Percentiles rank a stretch among this genome's conserved stretches.
Conservation (phyloP, 2,113 vertebrate genomes). For the human (Homo sapiens) region DNA sequence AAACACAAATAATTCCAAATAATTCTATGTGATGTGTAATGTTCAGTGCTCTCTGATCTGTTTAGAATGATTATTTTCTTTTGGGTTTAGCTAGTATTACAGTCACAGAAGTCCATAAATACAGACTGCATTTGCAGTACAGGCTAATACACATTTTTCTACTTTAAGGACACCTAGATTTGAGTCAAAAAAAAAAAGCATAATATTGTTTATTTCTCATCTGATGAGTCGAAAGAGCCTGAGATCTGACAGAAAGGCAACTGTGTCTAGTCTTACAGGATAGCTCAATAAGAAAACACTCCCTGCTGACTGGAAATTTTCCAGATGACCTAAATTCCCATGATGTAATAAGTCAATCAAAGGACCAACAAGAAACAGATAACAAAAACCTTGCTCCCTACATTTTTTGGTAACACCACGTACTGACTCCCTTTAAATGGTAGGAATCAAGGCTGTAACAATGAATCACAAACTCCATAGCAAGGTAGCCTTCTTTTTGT, state of each 20-base stretch:
- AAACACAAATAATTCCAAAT: slow-evolving; percentile 25
- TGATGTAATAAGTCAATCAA: slow-evolving; percentile 17
- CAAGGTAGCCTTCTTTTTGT: background rate
- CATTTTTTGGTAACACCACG: background rate
- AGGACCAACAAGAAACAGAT: background rate
- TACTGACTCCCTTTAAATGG: background rate
- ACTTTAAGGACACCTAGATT: slow-evolving; percentile 17
- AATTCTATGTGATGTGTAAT: background rate
- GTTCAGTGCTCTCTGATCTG: background rate
- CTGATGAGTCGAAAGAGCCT: background rate
- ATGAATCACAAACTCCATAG: background rate
- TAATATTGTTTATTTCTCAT: background rate
- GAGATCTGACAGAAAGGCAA: background rate
- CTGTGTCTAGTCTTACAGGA: background rate
- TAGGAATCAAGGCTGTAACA: background rate
- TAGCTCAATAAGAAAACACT: background rate
- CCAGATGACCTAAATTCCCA: slow-evolving; percentile 10
- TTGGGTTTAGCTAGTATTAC: background rate
- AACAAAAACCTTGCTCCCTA: background rate
- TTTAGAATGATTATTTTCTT: background rate
- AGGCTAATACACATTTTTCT: background rate
- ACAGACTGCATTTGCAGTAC: background rate
- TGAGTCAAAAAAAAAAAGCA: slow-evolving; percentile 18
- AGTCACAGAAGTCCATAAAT: background rate
- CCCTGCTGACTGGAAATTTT: slow-evolving; percentile 15